A percentile compares a stretch with the other conserved stretches of the same genome.
These are phyloP conservation scores for Peribatodes rhomboidaria DNA, from an alignment of 2,888 invertebrate genomes.

Conservation along the genomic window DNA sequence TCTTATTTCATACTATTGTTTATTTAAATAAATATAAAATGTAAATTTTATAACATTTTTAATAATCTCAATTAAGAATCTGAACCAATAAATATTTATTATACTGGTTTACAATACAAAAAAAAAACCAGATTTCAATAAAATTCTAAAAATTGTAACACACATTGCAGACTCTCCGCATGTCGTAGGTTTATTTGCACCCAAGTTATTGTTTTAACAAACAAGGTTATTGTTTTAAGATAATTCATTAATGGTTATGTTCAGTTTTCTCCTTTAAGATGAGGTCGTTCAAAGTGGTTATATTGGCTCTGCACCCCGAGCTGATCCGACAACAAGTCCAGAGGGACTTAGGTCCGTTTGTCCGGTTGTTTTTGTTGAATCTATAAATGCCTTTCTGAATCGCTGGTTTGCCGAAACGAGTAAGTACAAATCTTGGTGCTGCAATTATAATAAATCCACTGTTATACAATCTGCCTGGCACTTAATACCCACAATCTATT, in stretches of 20 bases:
- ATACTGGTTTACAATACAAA: too few species aligned
- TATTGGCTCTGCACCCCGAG: slow-evolving; percentile 59
- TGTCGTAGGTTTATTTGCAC: too few species aligned
- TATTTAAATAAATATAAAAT: too few species aligned
- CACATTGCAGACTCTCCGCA: too few species aligned
- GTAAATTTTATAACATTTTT: too few species aligned
- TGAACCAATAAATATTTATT: too few species aligned
- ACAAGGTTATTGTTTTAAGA: background rate
- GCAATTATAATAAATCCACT: slow-evolving; percentile 21
- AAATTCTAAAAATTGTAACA: too few species aligned
- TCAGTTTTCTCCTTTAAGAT: slow-evolving; percentile 49
- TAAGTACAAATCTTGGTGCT: slow-evolving; percentile 60
- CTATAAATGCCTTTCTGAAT: slow-evolving; percentile 52
- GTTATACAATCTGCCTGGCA: background rate
- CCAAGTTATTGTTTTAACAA: too few species aligned
- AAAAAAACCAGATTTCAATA: too few species aligned
- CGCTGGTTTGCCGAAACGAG: slow-evolving; percentile 50
- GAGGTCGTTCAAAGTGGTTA: slow-evolving; percentile 52
- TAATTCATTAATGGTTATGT: slow-evolving; percentile 49
- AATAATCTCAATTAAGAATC: too few species aligned
- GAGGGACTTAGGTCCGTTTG: slow-evolving; percentile 60
- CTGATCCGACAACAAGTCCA: slow-evolving; percentile 69
- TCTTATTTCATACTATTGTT: too few species aligned
- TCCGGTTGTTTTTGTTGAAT: slow-evolving; percentile 61
- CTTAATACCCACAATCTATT: too few species aligned